phyloP scores from a whole-genome alignment of 2,113 vertebrate species.

The Hippocampus mohnikei region DNA sequence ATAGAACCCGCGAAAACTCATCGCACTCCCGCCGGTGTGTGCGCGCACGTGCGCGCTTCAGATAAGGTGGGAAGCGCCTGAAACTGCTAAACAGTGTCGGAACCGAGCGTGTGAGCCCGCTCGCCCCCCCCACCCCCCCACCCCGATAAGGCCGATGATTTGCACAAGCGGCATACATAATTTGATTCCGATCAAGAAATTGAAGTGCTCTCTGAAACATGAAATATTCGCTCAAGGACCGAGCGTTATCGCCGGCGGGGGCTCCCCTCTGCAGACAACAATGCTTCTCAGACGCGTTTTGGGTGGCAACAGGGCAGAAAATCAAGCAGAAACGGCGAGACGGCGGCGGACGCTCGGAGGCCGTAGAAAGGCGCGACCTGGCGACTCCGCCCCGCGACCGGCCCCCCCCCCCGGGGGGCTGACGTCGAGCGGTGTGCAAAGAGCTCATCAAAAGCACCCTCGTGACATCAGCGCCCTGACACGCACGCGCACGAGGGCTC shows the following conservation, averaged over 20 bases:
- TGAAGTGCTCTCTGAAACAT: conserved; percentile 55
- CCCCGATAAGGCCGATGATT: conserved; percentile 44
- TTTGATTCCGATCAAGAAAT: conserved; percentile 61
- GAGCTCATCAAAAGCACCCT: conserved; percentile 51
- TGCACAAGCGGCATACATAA: conserved; percentile 24
- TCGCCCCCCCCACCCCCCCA: conserved; percentile 11
- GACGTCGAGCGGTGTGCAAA: conserved; percentile 46
- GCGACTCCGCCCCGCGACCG: conserved; percentile 47
- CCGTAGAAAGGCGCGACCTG: too few relatives aligned
- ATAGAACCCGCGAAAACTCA: conserved; percentile 62
- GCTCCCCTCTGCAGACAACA: conserved; percentile 48
- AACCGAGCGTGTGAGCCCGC: conserved; percentile 36
- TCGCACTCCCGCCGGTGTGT: conserved; percentile 30
- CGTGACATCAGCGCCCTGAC: conserved; percentile 59
- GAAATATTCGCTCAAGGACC: conserved; percentile 53
- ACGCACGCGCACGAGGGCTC: conserved; percentile 46
- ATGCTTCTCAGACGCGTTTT: conserved; percentile 50
- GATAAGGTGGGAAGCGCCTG: conserved; percentile 39
- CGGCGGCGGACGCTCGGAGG: conserved; percentile 26
- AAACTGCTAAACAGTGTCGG: conserved; percentile 44
- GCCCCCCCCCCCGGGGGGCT: conserved; percentile 31
- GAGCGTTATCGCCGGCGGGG: conserved; percentile 36
- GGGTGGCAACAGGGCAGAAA: conserved; percentile 41
- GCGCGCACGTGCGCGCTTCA: conserved; percentile 9
- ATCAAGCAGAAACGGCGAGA: conserved; percentile 44